Evolutionary conservation across 2,888 invertebrate species (phyloP).

Genomic region (Cepaea hortensis): DNA sequence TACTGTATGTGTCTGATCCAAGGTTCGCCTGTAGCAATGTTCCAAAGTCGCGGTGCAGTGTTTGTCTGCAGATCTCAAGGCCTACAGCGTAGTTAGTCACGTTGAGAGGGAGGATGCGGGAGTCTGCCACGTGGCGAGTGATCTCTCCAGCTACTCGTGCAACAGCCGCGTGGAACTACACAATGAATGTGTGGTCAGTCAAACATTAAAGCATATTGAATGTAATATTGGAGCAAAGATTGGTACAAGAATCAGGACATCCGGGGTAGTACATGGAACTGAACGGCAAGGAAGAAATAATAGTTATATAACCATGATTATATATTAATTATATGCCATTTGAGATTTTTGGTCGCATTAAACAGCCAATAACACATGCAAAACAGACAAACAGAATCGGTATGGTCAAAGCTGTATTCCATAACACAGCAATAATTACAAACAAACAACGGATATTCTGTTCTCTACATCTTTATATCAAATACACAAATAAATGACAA

Average conservation of each 20-base stretch:
- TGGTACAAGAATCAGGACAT: too few relatives aligned
- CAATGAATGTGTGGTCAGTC: not conserved
- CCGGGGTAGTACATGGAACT: not conserved
- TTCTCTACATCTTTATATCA: not conserved
- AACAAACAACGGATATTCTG: too few relatives aligned
- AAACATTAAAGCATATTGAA: too few relatives aligned
- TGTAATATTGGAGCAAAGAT: too few relatives aligned
- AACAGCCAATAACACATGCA: too few relatives aligned
- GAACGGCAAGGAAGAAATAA: not conserved
- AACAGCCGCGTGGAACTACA: conserved; percentile 67
- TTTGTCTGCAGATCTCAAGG: conserved; percentile 40
- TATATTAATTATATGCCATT: not conserved
- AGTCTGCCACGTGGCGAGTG: conserved; percentile 72
- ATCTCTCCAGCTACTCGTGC: conserved; percentile 74
- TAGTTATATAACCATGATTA: not conserved
- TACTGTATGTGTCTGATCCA: conserved; percentile 33
- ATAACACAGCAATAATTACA: too few relatives aligned
- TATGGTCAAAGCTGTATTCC: too few relatives aligned
- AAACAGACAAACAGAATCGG: too few relatives aligned
- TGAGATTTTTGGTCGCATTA: too few relatives aligned
- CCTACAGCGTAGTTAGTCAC: conserved; percentile 52
- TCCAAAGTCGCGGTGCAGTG: conserved; percentile 44
- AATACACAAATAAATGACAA: not conserved
- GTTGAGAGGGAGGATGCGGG: conserved; percentile 76
- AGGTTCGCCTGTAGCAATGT: conserved; percentile 31